Evolutionary conservation across 2,888 invertebrate genomes (phyloP).

Genomic region (Noctua comes): DNA sequence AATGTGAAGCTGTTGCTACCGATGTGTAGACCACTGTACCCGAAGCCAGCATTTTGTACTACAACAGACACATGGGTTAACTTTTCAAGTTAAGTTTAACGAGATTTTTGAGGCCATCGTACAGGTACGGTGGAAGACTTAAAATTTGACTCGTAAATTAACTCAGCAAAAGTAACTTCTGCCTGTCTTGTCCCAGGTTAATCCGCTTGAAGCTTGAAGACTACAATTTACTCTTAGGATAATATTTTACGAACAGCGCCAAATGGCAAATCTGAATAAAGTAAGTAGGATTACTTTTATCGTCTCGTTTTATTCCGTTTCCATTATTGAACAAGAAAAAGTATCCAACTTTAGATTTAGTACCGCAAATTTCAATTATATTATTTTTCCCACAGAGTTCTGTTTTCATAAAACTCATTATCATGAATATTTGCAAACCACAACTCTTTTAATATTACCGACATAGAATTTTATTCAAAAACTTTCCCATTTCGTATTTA

Average conservation of each 20-base stretch:
- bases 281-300: constrained; percentile 47
- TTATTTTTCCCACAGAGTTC: constrained; percentile 1
- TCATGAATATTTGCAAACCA: constrained; percentile 32
- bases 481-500: constrained; percentile 39
- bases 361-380: constrained; percentile 9
- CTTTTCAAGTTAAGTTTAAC: constrained; percentile 79
- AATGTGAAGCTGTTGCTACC: not conserved
- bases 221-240: constrained; percentile 69
- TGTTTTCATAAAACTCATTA: constrained; percentile 19
- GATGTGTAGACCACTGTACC: not conserved
- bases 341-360: constrained; percentile 34
- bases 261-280: constrained; percentile 61
- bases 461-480: constrained; percentile 36
- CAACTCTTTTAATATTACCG: constrained; percentile 21
- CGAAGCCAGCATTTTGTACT: constrained; percentile 60
- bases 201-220: constrained; percentile 70
- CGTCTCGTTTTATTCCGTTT: constrained; percentile 41
- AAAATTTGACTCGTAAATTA: constrained; percentile 79
- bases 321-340: constrained; percentile 1
- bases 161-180: constrained; percentile 79
- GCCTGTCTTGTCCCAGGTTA: constrained; percentile 73
- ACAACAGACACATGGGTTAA: constrained; percentile 69
- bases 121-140: constrained; percentile 69
- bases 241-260: constrained; percentile 61
- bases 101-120: constrained; percentile 82